Evolutionary conservation across 2,888 invertebrate genomes (phyloP).

Genomic region (Dusona sp.): DNA sequence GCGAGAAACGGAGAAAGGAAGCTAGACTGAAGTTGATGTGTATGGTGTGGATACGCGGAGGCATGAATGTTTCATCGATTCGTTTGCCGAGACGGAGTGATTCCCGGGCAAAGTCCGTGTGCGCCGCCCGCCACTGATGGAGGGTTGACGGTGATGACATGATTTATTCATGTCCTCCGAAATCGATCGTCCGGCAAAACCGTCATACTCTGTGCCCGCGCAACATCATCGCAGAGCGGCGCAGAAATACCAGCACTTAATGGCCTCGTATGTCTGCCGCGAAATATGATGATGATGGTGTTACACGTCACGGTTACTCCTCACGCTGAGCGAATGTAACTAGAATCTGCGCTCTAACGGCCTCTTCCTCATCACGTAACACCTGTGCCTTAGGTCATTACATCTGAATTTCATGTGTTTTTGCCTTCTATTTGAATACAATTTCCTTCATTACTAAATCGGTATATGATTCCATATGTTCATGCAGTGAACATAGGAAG

Average conservation of each 20-base stretch:
- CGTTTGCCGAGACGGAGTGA: conserved; percentile 71
- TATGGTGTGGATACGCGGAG: conserved; percentile 58
- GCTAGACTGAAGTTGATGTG: conserved; percentile 51
- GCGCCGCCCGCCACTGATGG: conserved; percentile 67
- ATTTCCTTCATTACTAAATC: neutral
- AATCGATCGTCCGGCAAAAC: conserved; percentile 69
- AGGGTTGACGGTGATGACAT: conserved; percentile 73
- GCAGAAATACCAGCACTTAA: conserved; percentile 65
- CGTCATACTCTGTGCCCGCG: conserved; percentile 55
- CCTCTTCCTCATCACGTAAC: conserved; percentile 28
- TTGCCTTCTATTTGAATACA: neutral
- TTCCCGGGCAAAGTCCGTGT: conserved; percentile 70
- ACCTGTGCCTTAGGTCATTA: conserved; percentile 51
- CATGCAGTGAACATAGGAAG: neutral
- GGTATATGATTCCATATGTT: neutral
- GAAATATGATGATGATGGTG: conserved; percentile 64
- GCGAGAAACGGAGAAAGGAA: neutral
- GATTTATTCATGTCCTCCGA: conserved; percentile 72
- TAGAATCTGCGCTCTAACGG: conserved; percentile 13
- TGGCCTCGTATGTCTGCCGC: conserved; percentile 62
- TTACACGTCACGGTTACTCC: conserved; percentile 63
- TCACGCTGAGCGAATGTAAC: conserved; percentile 40
- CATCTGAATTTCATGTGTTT: conserved; percentile 48
- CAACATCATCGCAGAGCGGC: conserved; percentile 55
- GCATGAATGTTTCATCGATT: conserved; percentile 73